A percentile compares a stretch with the other conserved stretches of the same genome.
Conservation (phyloP, 1,140 invertebrate genomes). For the Steinernema khuongi region DNA sequence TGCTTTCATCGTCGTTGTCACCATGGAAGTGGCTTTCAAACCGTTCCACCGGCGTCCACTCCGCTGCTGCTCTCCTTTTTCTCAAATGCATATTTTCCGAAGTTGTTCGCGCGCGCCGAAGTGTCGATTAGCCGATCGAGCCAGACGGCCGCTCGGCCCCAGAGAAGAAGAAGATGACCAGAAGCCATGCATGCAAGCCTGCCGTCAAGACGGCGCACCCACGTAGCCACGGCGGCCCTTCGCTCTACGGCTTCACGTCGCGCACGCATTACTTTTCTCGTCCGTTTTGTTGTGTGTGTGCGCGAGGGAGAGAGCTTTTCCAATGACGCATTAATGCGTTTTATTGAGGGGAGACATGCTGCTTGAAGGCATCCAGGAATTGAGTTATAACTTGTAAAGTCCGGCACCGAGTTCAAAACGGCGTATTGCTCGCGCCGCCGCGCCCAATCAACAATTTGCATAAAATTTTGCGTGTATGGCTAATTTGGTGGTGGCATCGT, state of each 20-base stretch:
- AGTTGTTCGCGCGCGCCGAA: background rate
- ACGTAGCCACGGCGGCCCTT: conserved; percentile 1
- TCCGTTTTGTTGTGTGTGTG: conserved; percentile 7
- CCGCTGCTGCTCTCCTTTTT: too few relatives aligned
- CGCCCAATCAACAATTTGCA: background rate
- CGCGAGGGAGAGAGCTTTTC: conserved; percentile 12
- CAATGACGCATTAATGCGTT: conserved; percentile 13
- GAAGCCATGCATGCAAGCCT: conserved; percentile 5
- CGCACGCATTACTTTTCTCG: conserved; percentile 15
- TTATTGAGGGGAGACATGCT: conserved; percentile 3
- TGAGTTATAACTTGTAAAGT: conserved; percentile 17
- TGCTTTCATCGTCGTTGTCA: background rate
- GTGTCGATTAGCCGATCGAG: background rate
- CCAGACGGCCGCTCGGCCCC: background rate
- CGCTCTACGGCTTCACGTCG: background rate
- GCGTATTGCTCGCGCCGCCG: background rate
- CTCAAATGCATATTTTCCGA: background rate
- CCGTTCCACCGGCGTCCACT: too few relatives aligned
- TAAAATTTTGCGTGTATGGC: background rate
- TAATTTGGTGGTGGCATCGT: background rate
- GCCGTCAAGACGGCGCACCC: background rate
- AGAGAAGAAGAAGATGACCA: conserved; percentile 3
- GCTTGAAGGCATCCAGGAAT: background rate
- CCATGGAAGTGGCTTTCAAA: background rate
- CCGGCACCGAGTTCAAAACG: background rate